Evolutionary conservation across 2,113 vertebrate genomes (phyloP).

Genomic region (Lonchura striata): DNA sequence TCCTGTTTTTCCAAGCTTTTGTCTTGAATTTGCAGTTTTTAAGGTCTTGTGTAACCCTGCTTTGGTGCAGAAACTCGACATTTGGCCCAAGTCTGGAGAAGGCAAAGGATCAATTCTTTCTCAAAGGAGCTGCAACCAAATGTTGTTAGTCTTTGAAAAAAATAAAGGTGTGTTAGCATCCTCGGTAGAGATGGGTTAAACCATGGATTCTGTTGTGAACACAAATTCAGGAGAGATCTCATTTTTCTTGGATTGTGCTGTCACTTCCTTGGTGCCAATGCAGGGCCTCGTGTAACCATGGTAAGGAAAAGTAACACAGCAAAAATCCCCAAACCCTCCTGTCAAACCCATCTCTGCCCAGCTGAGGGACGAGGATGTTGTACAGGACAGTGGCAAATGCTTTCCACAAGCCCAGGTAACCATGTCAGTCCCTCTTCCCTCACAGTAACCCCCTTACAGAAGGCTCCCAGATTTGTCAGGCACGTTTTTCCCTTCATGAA

Average conservation of each 20-base stretch:
- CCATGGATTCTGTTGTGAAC: background rate
- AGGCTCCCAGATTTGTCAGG: background rate
- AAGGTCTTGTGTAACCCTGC: background rate
- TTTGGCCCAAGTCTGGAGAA: background rate
- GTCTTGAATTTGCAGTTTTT: background rate
- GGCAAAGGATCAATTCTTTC: background rate
- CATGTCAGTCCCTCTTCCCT: background rate
- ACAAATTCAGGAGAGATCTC: background rate
- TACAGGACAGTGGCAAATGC: background rate
- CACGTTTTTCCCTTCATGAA: background rate
- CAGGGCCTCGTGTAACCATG: background rate
- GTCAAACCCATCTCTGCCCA: background rate
- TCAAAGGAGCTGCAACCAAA: background rate
- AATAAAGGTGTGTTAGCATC: accelerated
- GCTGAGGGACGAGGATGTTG: background rate
- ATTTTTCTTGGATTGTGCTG: background rate
- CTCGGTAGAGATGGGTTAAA: background rate
- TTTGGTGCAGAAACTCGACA: background rate
- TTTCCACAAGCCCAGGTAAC: background rate
- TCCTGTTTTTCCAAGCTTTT: background rate
- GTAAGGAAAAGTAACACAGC: background rate
- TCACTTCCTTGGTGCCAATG: background rate
- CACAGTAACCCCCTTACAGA: accelerated
- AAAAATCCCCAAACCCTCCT: background rate
- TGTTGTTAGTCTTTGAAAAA: background rate